phyloP scores from a whole-genome alignment of 1,140 invertebrate species.

The Diplogasteroides magnus region DNA sequence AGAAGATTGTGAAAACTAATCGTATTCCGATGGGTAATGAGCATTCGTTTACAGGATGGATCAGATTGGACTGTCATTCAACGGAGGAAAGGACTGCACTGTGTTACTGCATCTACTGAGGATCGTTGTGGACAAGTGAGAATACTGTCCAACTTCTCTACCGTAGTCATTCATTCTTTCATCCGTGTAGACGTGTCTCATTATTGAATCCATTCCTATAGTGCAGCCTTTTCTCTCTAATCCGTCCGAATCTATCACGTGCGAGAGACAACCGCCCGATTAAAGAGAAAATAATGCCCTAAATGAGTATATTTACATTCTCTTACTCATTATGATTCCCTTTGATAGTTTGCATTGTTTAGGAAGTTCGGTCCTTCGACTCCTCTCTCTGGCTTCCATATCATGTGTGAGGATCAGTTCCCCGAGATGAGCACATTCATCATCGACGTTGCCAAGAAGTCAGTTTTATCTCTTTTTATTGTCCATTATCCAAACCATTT shows the following conservation, averaged over 20 bases:
- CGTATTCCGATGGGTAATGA: background rate
- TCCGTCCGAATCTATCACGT: no score
- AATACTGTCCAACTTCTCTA: no score
- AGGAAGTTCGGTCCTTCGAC: slow-evolving; percentile 23
- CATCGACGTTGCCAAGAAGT: slow-evolving; percentile 20
- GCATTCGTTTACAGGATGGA: slow-evolving; percentile 16
- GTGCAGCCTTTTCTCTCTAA: no score
- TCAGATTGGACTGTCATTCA: slow-evolving; percentile 26
- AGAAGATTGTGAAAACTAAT: background rate
- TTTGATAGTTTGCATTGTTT: no score
- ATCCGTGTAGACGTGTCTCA: no score
- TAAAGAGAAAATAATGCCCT: background rate
- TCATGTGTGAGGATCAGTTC: slow-evolving; percentile 28
- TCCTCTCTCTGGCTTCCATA: slow-evolving; percentile 23
- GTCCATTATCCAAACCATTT: no score
- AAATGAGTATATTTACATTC: background rate
- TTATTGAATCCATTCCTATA: no score
- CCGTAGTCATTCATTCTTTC: no score
- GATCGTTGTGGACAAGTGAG: slow-evolving; percentile 20
- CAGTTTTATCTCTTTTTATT: slow-evolving; percentile 1
- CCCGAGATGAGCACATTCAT: slow-evolving; percentile 28
- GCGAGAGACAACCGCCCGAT: no score
- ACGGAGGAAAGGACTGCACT: slow-evolving; percentile 30
- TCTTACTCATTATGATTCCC: background rate
- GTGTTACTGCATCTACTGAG: slow-evolving; percentile 22